Base-by-base conservation (phyloP, 2,888 invertebrate species). In the Nymphalis polychloros region DNA sequence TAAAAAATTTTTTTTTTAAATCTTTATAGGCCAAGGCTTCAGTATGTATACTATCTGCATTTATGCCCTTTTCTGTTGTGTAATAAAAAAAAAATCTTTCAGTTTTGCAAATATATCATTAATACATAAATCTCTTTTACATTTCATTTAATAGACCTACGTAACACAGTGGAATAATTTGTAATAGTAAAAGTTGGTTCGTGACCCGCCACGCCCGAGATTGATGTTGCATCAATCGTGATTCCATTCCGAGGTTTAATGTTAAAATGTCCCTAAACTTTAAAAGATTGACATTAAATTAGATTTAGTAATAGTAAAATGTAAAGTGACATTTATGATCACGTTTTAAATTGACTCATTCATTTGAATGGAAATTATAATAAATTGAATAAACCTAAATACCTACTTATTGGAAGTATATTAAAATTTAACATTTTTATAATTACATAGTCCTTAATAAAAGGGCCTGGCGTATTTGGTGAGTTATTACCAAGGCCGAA, bases 261-360 rank as follows among this genome's bases (percentile, higher is more conserved):
- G 68, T 72, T 70, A 70, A 68, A 72, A 72, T 70, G 61, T 46
- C 63, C 68, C 63, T 70, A 65, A 63, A 68, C 67, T 72, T 61
- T 72, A 48, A 55, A 35, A 64, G 47, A 67, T 67, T 64, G 47
- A 48, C 53, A 62, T 27, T 50, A 63, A 62, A 62, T 52, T 61
- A 19, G 23, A 61, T 65, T 69, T 62, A 62, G 69, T 27, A 65
- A 62, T 50, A 2, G 35, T 59, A 55, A 17, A 47, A 31, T 48
- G 61, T 17, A 23, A 55, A 60, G 31, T 60, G 17, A 8, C 16
- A 19, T 27, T 49, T 46, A 4, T 23, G 20, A 16, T 13, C 27
- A 55, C 53, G 53, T 19, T 55, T n/a, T n/a, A n/a, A n/a, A 41
- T 57, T 35, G 19, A 41, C 41, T 57, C 17, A n/a, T 55, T 27